Conservation (phyloP, 2,888 invertebrate species). For the Lasioglossum pauxillum region DNA sequence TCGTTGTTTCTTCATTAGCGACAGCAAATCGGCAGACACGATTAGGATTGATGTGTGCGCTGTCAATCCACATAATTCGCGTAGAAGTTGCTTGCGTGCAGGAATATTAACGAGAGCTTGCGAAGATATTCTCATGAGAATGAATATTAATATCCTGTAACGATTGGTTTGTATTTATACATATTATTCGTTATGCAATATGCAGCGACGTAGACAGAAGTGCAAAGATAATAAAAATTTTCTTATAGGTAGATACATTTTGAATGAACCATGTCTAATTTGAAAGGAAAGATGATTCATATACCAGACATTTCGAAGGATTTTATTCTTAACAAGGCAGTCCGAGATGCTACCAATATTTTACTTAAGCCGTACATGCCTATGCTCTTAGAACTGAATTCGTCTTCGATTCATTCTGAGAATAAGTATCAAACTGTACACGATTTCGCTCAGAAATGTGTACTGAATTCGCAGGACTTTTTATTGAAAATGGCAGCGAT, state of each 20-base stretch:
- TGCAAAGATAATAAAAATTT: background rate
- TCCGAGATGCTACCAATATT: conserved; percentile 63
- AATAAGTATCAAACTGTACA: conserved; percentile 11
- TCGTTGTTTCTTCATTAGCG: conserved; percentile 60
- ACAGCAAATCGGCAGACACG: conserved; percentile 38
- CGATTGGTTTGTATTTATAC: conserved; percentile 29
- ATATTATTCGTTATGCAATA: background rate
- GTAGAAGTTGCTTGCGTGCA: conserved; percentile 55
- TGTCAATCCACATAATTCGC: conserved; percentile 39
- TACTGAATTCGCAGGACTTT: conserved; percentile 57
- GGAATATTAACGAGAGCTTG: conserved; percentile 65
- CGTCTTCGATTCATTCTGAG: conserved; percentile 15
- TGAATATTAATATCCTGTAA: conserved; percentile 55
- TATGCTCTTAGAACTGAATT: conserved; percentile 4
- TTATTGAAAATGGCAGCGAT: conserved; percentile 66
- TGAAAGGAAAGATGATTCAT: conserved; percentile 46
- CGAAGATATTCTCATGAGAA: conserved; percentile 63
- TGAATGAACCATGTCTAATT: conserved; percentile 9
- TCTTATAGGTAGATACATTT: conserved; percentile 19
- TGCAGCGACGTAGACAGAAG: background rate
- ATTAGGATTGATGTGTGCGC: conserved; percentile 47
- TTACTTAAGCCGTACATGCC: conserved; percentile 43
- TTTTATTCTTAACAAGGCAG: conserved; percentile 62
- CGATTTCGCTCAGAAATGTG: conserved; percentile 15
- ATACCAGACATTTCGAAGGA: conserved; percentile 52